These are phyloP conservation scores for Darevskia nairensis DNA, from an alignment of 2,797 vertebrate genomes.

Conservation along the genomic window DNA sequence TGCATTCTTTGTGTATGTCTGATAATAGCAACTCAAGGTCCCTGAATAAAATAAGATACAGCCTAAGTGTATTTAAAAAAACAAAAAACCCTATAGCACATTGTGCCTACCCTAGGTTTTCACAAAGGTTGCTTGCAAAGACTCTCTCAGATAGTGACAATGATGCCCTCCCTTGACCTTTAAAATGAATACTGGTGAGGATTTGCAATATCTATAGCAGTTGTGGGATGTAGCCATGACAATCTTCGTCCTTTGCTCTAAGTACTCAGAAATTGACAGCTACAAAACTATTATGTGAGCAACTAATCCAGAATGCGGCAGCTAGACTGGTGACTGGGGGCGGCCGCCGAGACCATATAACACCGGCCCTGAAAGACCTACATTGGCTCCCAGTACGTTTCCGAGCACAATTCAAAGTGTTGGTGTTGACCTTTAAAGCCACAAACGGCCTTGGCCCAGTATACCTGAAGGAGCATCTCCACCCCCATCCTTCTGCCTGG, in stretches of 20 bases:
- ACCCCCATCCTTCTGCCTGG: no score
- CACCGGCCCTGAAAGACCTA: no score
- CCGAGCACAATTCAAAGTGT: no score
- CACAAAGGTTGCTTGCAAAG: background rate
- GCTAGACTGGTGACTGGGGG: no score
- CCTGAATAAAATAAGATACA: background rate
- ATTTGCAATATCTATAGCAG: background rate
- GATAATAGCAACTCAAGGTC: background rate
- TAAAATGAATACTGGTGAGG: background rate
- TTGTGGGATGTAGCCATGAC: background rate
- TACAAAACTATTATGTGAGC: background rate
- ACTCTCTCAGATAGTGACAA: background rate
- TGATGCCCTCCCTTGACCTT: background rate
- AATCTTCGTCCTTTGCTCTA: background rate
- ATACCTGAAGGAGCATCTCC: no score
- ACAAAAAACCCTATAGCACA: background rate
- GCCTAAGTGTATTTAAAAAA: background rate
- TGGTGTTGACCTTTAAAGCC: no score
- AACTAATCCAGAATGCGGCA: no score
- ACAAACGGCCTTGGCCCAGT: no score
- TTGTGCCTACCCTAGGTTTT: background rate
- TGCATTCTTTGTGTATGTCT: background rate
- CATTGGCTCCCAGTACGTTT: no score
- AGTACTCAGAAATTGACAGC: background rate
- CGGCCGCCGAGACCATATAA: no score